Percentiles rank a stretch among this genome's conserved stretches.
These are phyloP conservation scores for Vulpes vulpes DNA, from an alignment of 2,113 vertebrate genomes.

Conservation along the genomic window DNA sequence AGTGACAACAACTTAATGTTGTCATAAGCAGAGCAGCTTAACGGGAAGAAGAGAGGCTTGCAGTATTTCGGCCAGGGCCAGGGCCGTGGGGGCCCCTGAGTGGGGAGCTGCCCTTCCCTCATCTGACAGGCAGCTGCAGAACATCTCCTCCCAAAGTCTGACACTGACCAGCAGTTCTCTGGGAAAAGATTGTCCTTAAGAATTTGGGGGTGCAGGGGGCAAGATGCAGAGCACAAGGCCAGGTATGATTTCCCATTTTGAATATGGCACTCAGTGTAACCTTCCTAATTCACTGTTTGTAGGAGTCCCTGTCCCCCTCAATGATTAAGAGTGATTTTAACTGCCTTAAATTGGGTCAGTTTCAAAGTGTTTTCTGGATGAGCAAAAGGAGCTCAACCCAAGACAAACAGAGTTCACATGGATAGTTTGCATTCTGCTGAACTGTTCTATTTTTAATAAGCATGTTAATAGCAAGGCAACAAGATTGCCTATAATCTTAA, in stretches of 20 bases:
- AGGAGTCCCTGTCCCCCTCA: too few relatives aligned
- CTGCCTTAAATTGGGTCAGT: not conserved
- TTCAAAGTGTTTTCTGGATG: slow-evolving; percentile 59
- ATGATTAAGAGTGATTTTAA: not conserved
- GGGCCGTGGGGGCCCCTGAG: not conserved
- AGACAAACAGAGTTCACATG: not conserved
- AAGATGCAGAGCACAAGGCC: not conserved
- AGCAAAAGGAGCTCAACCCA: not conserved
- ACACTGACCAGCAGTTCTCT: not conserved
- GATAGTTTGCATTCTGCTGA: not conserved
- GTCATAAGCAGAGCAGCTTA: slow-evolving; percentile 49
- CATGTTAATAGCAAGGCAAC: not conserved
- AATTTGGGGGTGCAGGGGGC: not conserved
- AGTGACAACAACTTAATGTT: slow-evolving; percentile 49
- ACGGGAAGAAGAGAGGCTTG: not conserved
- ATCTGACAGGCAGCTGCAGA: slow-evolving; percentile 23
- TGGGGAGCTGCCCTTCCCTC: not conserved
- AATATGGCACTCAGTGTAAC: not conserved
- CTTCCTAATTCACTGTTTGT: not conserved
- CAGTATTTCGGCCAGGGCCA: not conserved
- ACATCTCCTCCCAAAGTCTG: not conserved
- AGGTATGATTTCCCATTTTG: not conserved
- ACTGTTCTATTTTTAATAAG: slow-evolving; percentile 22
- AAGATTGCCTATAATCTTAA: not conserved
- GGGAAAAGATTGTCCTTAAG: not conserved